Evolutionary conservation across 1,140 invertebrate species (phyloP).

Genomic region (Tyrophagus putrescentiae): DNA sequence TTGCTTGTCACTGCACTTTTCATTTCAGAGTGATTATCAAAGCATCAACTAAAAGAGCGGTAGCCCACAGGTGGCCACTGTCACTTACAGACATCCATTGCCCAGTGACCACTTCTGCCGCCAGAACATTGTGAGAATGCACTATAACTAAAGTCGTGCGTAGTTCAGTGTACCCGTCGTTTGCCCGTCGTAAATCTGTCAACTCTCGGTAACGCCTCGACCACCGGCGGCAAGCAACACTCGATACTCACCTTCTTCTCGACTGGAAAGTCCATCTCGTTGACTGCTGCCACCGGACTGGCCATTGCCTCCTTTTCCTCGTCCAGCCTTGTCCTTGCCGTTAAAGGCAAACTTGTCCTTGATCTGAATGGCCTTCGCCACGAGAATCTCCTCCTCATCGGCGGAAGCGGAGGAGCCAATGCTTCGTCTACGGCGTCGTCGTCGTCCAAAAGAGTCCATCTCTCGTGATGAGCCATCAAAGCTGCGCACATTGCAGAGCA

Average conservation of each 20-base stretch:
- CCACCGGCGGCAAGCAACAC: too few species aligned
- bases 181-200: too few species aligned
- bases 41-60: too few species aligned
- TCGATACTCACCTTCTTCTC: slow-evolving; percentile 3
- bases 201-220: too few species aligned
- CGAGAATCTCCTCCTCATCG: slow-evolving; percentile 53
- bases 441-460: slow-evolving; percentile 60
- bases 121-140: too few species aligned
- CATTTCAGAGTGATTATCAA: too few species aligned
- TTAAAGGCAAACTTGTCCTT: slow-evolving; percentile 59
- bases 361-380: slow-evolving; percentile 77
- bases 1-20: too few species aligned
- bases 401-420: slow-evolving; percentile 30
- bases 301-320: background rate
- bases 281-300: background rate
- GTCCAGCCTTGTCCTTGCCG: slow-evolving; percentile 18
- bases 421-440: slow-evolving; percentile 40
- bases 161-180: too few species aligned
- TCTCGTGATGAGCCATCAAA: slow-evolving; percentile 40
- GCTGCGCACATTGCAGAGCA: slow-evolving; percentile 13
- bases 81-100: too few species aligned
- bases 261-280: background rate
- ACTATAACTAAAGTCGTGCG: too few species aligned
- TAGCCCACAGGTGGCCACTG: too few species aligned
- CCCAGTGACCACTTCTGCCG: too few species aligned